phyloP scores from a whole-genome alignment of 2,113 vertebrate species.

The Zapornia atra region DNA sequence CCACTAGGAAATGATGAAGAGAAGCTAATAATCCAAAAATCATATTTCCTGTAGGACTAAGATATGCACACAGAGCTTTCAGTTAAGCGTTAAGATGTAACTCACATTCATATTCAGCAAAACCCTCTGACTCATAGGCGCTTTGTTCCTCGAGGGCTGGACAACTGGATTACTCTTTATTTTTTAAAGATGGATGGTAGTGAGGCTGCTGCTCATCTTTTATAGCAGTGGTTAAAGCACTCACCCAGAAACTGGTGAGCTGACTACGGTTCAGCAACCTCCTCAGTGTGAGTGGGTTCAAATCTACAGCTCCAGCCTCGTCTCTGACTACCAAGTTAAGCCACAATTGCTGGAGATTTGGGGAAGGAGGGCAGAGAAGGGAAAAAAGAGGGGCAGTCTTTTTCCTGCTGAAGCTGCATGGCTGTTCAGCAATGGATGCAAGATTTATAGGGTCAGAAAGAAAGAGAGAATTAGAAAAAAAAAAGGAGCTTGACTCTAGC shows the following conservation, averaged over 20 bases:
- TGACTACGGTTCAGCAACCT: constrained; percentile 13
- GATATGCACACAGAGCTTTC: not conserved
- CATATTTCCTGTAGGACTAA: not conserved
- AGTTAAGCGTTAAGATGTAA: constrained; percentile 1
- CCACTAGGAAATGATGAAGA: not conserved
- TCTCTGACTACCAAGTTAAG: constrained; percentile 23
- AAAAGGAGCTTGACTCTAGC: not conserved
- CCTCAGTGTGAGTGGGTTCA: constrained; percentile 4
- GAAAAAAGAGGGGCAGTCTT: not conserved
- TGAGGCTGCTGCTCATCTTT: constrained; percentile 54
- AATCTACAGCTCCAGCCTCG: constrained; percentile 23
- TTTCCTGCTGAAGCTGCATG: constrained; percentile 1
- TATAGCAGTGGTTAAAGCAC: constrained; percentile 55
- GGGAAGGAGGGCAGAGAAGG: not conserved
- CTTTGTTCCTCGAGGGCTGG: constrained; percentile 28
- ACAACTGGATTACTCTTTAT: constrained; percentile 54
- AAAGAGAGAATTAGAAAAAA: not conserved
- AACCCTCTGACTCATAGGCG: not conserved
- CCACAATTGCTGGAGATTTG: not conserved
- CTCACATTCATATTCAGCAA: not conserved
- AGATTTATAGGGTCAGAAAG: constrained; percentile 24
- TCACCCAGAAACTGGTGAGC: constrained; percentile 58
- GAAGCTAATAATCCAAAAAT: not conserved
- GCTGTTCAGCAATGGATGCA: constrained; percentile 20
- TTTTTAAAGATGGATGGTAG: constrained; percentile 60